Evolutionary conservation across 2,113 vertebrate genomes (phyloP).

Genomic region (Calypte anna): DNA sequence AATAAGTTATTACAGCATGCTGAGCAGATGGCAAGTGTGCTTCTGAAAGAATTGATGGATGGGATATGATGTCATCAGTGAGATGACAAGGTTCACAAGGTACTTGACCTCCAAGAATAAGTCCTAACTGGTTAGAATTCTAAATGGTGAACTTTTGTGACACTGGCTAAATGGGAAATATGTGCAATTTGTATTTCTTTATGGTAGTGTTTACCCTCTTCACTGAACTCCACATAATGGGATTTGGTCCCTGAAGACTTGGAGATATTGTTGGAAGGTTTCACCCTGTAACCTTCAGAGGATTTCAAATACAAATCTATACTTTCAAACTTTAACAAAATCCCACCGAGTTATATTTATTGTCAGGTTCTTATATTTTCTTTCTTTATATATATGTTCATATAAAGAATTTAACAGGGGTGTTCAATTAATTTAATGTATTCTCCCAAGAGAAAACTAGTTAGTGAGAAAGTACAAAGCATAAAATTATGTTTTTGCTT

Average conservation of each 20-base stretch:
- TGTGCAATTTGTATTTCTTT: slow-evolving; percentile 91
- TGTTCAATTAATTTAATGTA: slow-evolving; percentile 65
- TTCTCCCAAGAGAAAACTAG: slow-evolving; percentile 57
- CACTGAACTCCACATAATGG: slow-evolving; percentile 82
- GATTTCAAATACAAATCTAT: slow-evolving; percentile 78
- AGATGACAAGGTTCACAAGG: slow-evolving; percentile 89
- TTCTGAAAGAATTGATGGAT: slow-evolving; percentile 90
- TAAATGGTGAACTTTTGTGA: slow-evolving; percentile 89
- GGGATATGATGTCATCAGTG: slow-evolving; percentile 96
- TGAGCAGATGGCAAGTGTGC: slow-evolving; percentile 92
- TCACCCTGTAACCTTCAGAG: slow-evolving; percentile 79
- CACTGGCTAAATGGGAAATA: slow-evolving; percentile 90
- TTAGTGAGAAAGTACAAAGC: slow-evolving; percentile 58
- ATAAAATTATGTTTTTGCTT: slow-evolving; percentile 66
- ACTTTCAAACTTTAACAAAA: slow-evolving; percentile 74
- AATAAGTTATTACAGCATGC: slow-evolving; percentile 85
- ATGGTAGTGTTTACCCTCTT: slow-evolving; percentile 87
- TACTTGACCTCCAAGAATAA: slow-evolving; percentile 85
- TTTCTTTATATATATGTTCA: slow-evolving; percentile 40
- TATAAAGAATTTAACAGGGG: slow-evolving; percentile 67
- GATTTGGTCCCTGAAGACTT: slow-evolving; percentile 85
- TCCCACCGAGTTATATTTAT: slow-evolving; percentile 66
- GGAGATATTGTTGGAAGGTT: slow-evolving; percentile 80
- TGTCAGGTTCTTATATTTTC: slow-evolving; percentile 49
- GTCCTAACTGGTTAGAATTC: slow-evolving; percentile 87